phyloP scores from a whole-genome alignment of 2,888 invertebrate species.

The Calameuta idolon region DNA sequence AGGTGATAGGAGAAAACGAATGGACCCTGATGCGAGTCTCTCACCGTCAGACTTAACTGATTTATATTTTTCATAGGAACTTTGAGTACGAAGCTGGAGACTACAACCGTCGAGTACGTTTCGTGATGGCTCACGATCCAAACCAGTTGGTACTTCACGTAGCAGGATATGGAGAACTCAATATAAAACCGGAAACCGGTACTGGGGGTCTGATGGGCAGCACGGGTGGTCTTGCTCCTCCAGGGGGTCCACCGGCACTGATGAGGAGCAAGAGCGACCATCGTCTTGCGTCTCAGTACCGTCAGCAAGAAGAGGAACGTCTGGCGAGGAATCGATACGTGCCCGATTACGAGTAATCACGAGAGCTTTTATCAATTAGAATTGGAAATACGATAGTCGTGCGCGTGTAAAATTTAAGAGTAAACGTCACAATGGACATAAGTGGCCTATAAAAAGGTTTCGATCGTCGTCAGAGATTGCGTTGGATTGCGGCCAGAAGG shows the following conservation, averaged over 20 bases:
- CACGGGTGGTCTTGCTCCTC: constrained; percentile 71
- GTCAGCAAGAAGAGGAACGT: constrained; percentile 82
- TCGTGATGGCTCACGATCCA: constrained; percentile 91
- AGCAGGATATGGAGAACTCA: constrained; percentile 90
- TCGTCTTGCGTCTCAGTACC: constrained; percentile 87
- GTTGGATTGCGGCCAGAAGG: constrained; percentile 53
- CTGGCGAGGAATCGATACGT: constrained; percentile 63
- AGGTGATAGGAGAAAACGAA: constrained; percentile 50
- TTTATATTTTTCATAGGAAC: constrained; percentile 69
- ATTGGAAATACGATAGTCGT: background rate
- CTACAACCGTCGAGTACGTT: constrained; percentile 86
- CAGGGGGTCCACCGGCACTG: constrained; percentile 78
- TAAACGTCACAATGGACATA: background rate
- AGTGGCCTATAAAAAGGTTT: constrained; percentile 45
- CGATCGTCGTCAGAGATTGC: constrained; percentile 52
- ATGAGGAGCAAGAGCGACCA: constrained; percentile 96
- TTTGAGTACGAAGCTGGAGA: constrained; percentile 95
- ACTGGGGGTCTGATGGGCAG: constrained; percentile 63
- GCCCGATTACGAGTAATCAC: constrained; percentile 64
- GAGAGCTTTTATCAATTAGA: background rate
- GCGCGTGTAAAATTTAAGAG: background rate
- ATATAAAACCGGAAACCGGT: constrained; percentile 75
- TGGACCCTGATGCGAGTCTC: background rate
- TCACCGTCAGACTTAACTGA: background rate
- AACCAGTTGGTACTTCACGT: constrained; percentile 91